Conservation (phyloP, 2,888 invertebrate genomes). For the Epinotia ramella region DNA sequence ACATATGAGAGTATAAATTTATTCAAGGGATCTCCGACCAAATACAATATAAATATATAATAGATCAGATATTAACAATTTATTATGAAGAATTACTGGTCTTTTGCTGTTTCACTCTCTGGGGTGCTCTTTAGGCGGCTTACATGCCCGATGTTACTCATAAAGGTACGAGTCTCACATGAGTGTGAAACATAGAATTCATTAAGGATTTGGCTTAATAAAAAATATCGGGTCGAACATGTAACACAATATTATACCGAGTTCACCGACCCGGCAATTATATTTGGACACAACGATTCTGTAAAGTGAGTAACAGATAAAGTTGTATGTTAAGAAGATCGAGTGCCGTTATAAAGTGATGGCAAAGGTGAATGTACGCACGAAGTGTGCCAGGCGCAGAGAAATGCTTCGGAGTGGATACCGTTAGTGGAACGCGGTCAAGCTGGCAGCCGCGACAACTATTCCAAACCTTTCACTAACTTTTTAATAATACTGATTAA, state of each 20-base stretch:
- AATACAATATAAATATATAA: too few relatives aligned
- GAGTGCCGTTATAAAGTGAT: constrained; percentile 69
- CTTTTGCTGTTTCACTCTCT: too few relatives aligned
- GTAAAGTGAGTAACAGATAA: constrained; percentile 18
- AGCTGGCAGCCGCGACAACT: constrained; percentile 65
- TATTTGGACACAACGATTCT: constrained; percentile 1
- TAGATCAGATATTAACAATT: too few relatives aligned
- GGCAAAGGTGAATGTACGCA: constrained; percentile 83
- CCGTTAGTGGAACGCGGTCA: constrained; percentile 85
- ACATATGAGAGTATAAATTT: too few relatives aligned
- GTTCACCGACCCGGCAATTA: constrained; percentile 11
- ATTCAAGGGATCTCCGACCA: too few relatives aligned
- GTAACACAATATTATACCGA: background rate
- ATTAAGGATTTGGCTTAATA: too few relatives aligned
- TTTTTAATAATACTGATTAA: background rate
- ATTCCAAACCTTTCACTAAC: background rate
- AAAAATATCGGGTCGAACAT: background rate
- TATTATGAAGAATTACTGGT: too few relatives aligned
- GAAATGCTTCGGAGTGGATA: constrained; percentile 82
- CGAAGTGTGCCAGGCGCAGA: constrained; percentile 83
- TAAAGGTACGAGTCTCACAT: too few relatives aligned
- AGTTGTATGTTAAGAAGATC: constrained; percentile 36
- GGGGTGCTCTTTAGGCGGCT: too few relatives aligned
- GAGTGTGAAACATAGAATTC: too few relatives aligned
- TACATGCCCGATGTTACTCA: too few relatives aligned